Conservation (phyloP, 2,888 invertebrate species). For the Drosophila monieri region DNA sequence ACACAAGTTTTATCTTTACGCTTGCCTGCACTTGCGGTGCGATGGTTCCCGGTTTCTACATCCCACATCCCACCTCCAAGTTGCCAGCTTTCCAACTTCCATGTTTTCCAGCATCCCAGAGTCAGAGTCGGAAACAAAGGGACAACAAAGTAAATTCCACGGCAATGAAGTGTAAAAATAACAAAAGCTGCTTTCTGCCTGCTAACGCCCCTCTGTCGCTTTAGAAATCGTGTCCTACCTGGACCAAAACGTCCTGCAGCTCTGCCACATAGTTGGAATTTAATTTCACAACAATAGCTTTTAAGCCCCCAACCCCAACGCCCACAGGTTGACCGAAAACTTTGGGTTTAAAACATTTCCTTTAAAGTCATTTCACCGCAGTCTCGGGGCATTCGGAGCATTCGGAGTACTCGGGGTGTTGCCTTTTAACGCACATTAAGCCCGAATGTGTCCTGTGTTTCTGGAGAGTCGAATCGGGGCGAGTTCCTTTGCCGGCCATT, state of each 20-base stretch:
- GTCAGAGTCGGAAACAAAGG: constrained; percentile 64
- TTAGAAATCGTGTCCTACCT: constrained; percentile 14
- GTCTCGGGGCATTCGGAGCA: constrained; percentile 2
- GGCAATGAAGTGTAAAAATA: constrained; percentile 79
- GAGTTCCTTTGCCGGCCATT: constrained; percentile 69
- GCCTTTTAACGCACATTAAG: constrained; percentile 77
- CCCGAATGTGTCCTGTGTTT: constrained; percentile 66
- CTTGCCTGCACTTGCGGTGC: constrained; percentile 66
- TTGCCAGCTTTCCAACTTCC: not conserved
- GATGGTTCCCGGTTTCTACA: constrained; percentile 41
- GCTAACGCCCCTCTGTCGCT: not conserved
- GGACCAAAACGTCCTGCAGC: constrained; percentile 21
- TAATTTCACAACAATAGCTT: constrained; percentile 74
- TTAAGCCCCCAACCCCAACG: constrained; percentile 12
- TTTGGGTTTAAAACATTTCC: constrained; percentile 76
- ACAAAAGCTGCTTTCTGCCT: constrained; percentile 67
- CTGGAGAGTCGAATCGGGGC: constrained; percentile 2
- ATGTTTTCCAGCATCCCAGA: not conserved
- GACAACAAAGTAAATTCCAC: constrained; percentile 75
- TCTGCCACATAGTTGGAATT: constrained; percentile 67
- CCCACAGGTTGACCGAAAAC: constrained; percentile 62
- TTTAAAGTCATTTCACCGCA: constrained; percentile 62
- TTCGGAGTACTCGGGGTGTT: constrained; percentile 24
- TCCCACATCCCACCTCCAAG: not conserved
- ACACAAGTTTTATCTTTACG: constrained; percentile 78